Conservation (phyloP, 2,888 invertebrate genomes). For the Pemphredon lugubris region DNA sequence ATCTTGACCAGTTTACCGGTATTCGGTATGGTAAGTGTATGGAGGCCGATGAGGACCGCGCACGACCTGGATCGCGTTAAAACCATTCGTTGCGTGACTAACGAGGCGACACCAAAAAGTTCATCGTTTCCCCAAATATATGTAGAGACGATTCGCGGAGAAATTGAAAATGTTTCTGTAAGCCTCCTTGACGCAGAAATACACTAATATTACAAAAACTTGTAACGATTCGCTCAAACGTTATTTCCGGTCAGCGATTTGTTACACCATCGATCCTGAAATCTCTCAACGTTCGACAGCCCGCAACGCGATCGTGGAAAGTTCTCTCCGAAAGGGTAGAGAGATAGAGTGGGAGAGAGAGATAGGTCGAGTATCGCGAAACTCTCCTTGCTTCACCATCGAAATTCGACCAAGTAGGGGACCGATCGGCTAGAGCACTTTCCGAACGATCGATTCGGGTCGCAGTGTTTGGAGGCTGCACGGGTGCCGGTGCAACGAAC, state of each 20-base stretch:
- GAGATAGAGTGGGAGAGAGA: background rate
- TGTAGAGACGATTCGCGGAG: too few relatives aligned
- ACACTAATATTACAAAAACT: background rate
- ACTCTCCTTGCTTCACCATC: conserved; percentile 17
- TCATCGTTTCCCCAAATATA: too few relatives aligned
- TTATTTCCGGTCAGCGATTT: background rate
- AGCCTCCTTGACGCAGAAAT: too few relatives aligned
- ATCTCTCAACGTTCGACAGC: conserved; percentile 9
- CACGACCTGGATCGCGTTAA: too few relatives aligned
- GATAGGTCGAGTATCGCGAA: conserved; percentile 16
- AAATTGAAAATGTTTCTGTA: too few relatives aligned
- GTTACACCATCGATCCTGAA: background rate
- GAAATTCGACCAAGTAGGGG: conserved; percentile 42
- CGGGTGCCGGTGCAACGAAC: conserved; percentile 58
- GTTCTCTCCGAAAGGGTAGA: background rate
- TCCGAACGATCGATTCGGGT: conserved; percentile 55
- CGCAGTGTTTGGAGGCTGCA: conserved; percentile 40
- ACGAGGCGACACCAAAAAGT: too few relatives aligned
- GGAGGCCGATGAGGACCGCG: too few relatives aligned
- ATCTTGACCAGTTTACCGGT: too few relatives aligned
- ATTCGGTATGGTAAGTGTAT: too few relatives aligned
- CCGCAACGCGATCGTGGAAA: conserved; percentile 17
- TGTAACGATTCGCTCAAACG: background rate
- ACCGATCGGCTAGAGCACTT: conserved; percentile 57
- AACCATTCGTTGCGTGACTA: too few relatives aligned